Percentiles rank a stretch among this genome's conserved stretches.
Evolutionary conservation across 2,797 vertebrate species (phyloP).

Genomic region (Chaetodon trifasciatus): DNA sequence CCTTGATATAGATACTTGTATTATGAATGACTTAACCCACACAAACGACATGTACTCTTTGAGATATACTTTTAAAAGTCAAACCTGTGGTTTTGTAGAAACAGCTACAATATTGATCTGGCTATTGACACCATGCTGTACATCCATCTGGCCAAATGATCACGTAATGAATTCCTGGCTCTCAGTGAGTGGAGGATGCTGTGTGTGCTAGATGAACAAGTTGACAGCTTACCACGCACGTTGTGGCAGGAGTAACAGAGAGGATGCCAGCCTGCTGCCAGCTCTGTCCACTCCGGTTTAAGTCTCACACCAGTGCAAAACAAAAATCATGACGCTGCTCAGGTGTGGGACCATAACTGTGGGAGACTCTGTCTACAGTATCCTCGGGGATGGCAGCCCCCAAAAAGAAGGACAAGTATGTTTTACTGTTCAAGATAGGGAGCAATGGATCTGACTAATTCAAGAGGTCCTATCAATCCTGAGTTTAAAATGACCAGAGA

Average conservation of each 20-base stretch:
- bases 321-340: constrained; percentile 89
- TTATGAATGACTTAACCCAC: background rate
- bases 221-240: constrained; percentile 34
- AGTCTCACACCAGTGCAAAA: constrained; percentile 93
- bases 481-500: background rate
- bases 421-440: background rate
- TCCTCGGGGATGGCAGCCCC: background rate
- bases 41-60: background rate
- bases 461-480: constrained; percentile 1
- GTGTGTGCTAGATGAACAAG: constrained; percentile 29
- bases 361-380: constrained; percentile 71
- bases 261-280: constrained; percentile 46
- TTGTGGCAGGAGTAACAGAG: constrained; percentile 39
- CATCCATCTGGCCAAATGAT: constrained; percentile 2
- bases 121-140: constrained; percentile 5
- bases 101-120: background rate
- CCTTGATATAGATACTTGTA: background rate
- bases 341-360: constrained; percentile 90
- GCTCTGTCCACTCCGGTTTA: constrained; percentile 85
- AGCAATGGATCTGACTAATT: background rate
- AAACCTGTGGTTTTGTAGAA: background rate
- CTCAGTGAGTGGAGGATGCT: constrained; percentile 3
- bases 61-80: background rate
- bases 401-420: background rate
- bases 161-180: constrained; percentile 9